A percentile compares a stretch with the other conserved stretches of the same genome.
Evolutionary conservation across 1,140 invertebrate genomes (phyloP).

Genomic region (Mylabris phalerata): DNA sequence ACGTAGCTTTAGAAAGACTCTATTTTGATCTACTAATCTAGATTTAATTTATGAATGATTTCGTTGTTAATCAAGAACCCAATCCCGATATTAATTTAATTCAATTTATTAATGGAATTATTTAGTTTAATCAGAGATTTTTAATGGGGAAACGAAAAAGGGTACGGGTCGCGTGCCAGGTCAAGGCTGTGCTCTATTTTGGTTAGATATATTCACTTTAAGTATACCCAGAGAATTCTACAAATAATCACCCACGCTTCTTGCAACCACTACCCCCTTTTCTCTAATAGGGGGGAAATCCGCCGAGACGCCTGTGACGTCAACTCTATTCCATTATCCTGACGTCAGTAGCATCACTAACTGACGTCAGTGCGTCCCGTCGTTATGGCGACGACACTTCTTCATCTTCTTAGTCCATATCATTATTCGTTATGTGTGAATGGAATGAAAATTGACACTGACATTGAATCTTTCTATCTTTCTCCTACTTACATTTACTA

Average conservation of each 20-base stretch:
- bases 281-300: constrained; percentile 7
- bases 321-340: constrained; percentile 12
- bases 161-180: neutral
- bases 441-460: constrained; percentile 22
- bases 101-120: too few species aligned
- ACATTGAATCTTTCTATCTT: constrained; percentile 3
- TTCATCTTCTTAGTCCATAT: neutral
- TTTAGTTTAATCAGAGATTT: too few species aligned
- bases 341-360: constrained; percentile 13
- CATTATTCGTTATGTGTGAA: too few species aligned
- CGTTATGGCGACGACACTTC: constrained; percentile 8
- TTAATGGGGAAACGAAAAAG: too few species aligned
- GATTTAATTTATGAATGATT: too few species aligned
- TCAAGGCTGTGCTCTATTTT: constrained; percentile 24
- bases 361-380: constrained; percentile 23
- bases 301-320: constrained; percentile 27
- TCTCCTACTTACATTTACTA: too few species aligned
- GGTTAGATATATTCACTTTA: constrained; percentile 12
- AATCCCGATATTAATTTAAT: too few species aligned
- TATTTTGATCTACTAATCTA: too few species aligned
- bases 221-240: neutral
- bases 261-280: constrained; percentile 4
- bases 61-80: too few species aligned
- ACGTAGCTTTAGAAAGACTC: too few species aligned
- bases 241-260: constrained; percentile 18